phyloP scores from a whole-genome alignment of 2,797 vertebrate species.

The Apogon talboti region DNA sequence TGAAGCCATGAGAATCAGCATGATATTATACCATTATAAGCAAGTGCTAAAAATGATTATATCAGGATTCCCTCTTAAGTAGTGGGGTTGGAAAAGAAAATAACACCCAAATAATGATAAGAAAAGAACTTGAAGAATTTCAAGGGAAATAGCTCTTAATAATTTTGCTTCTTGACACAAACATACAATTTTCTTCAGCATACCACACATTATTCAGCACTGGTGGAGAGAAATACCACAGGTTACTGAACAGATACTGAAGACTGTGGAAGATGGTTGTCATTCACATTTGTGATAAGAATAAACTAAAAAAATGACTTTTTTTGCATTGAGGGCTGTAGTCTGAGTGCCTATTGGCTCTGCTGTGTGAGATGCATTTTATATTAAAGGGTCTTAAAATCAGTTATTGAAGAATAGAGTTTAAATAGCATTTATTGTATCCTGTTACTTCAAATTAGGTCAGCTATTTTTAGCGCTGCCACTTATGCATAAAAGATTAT shows the following conservation, averaged over 20 bases:
- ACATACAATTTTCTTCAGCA: background rate
- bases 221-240: background rate
- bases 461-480: conserved; percentile 71
- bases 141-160: conserved; percentile 20
- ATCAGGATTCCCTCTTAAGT: conserved; percentile 11
- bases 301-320: background rate
- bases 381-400: conserved; percentile 26
- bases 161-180: background rate
- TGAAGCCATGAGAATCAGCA: conserved; percentile 22
- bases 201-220: background rate
- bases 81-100: conserved; percentile 36
- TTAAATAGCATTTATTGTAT: conserved; percentile 69
- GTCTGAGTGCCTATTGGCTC: conserved; percentile 13
- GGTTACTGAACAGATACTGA: background rate
- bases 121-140: conserved; percentile 33
- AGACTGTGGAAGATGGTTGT: background rate
- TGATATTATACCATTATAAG: conserved; percentile 13
- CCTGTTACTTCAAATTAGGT: conserved; percentile 69
- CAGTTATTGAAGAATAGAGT: conserved; percentile 60
- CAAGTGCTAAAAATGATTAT: background rate
- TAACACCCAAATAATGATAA: conserved; percentile 25
- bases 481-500: conserved; percentile 73
- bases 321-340: background rate
- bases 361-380: conserved; percentile 6
- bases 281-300: conserved; percentile 10